phyloP scores from a whole-genome alignment of 2,797 vertebrate genomes.

The Dendrocincla tyrannina region DNA sequence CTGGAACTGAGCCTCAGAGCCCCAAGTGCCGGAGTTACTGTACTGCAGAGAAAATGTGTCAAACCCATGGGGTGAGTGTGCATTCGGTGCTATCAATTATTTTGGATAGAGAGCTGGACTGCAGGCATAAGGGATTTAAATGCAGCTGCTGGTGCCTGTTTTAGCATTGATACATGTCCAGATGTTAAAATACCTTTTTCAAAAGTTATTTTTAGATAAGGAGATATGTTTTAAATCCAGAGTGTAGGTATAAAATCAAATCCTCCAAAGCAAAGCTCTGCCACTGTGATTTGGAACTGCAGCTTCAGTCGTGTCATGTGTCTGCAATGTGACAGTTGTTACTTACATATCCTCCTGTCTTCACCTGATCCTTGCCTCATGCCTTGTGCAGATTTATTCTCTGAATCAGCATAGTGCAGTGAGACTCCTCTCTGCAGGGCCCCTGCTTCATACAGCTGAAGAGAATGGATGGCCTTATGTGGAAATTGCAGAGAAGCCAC shows the following conservation, averaged over 20 bases:
- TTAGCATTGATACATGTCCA: background rate
- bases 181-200: background rate
- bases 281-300: background rate
- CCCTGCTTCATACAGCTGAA: background rate
- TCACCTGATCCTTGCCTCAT: background rate
- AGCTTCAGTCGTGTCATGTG: background rate
- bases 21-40: background rate
- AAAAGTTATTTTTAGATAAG: background rate
- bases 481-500: background rate
- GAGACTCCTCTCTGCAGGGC: background rate
- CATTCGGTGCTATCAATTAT: background rate
- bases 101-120: background rate
- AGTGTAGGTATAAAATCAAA: background rate
- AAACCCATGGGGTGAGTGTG: background rate
- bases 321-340: background rate
- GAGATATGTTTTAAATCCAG: background rate
- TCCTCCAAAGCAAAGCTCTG: background rate
- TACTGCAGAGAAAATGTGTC: background rate
- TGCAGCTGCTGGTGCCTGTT: background rate
- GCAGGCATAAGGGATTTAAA: background rate
- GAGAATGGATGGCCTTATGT: background rate
- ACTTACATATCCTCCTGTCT: background rate
- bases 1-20: background rate
- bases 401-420: background rate
- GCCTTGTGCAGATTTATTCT: background rate